Conservation (phyloP, 2,113 vertebrate genomes). For the Urocolius indicus region DNA sequence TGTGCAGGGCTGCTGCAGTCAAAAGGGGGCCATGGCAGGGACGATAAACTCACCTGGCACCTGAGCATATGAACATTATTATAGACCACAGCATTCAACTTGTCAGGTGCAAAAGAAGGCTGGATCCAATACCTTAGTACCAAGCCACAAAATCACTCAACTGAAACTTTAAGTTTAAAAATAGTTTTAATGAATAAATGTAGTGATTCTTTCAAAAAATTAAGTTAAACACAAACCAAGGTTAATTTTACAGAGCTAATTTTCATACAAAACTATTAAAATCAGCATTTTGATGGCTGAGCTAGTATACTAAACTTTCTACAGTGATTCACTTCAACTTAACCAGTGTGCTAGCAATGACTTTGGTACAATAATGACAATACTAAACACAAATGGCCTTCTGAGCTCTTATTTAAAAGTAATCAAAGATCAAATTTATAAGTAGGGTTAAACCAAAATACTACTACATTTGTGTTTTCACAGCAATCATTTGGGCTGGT, state of each 20-base stretch:
- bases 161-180: background rate
- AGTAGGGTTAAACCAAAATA: background rate
- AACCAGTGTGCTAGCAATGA: background rate
- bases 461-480: background rate
- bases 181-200: constrained; percentile 47
- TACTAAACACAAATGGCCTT: background rate
- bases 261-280: constrained; percentile 23
- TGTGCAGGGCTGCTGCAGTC: background rate
- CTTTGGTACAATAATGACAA: background rate
- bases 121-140: background rate
- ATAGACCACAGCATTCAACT: background rate
- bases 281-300: background rate
- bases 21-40: background rate
- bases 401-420: background rate
- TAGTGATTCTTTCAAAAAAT: constrained; percentile 39
- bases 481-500: background rate
- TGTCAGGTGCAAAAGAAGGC: background rate
- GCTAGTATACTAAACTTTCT: background rate
- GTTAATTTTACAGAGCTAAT: constrained; percentile 37
- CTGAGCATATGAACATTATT: background rate
- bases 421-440: background rate
- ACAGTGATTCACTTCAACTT: constrained; percentile 20
- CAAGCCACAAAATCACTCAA: background rate
- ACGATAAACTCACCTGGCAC: background rate
- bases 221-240: background rate